phyloP scores from a whole-genome alignment of 2,888 invertebrate species.

The Lamellibrachia satsuma region DNA sequence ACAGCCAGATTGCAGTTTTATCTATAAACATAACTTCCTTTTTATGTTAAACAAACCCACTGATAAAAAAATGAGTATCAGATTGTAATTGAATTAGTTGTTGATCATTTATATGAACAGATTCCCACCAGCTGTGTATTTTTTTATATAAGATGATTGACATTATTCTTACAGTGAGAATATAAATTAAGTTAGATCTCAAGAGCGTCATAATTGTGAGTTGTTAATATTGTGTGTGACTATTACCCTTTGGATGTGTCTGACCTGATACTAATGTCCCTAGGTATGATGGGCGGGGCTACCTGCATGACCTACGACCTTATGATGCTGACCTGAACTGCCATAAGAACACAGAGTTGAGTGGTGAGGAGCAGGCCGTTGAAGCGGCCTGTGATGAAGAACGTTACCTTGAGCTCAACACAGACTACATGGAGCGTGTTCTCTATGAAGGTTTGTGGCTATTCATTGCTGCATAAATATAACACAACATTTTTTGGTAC shows the following conservation, averaged over 20 bases:
- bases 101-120: not conserved
- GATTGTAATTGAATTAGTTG: not conserved
- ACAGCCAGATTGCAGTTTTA: not conserved
- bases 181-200: not conserved
- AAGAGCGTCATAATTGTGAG: not conserved
- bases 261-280: not conserved
- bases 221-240: not conserved
- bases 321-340: constrained; percentile 81
- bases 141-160: not conserved
- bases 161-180: too few species aligned
- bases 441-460: constrained; percentile 83
- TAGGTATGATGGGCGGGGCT: constrained; percentile 94
- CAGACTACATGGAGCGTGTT: constrained; percentile 85
- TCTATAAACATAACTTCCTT: not conserved
- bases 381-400: constrained; percentile 96
- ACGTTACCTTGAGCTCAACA: constrained; percentile 85
- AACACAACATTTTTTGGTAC: too few species aligned
- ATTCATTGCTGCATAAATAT: not conserved
- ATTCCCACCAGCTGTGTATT: not conserved
- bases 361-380: constrained; percentile 79
- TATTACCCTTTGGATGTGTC: constrained; percentile 34
- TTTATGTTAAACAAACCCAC: not conserved
- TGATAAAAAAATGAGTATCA: not conserved
- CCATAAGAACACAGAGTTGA: constrained; percentile 72
- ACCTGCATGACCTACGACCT: constrained; percentile 83